phyloP scores from a whole-genome alignment of 2,797 vertebrate species.

The Enteromius anoplus region DNA sequence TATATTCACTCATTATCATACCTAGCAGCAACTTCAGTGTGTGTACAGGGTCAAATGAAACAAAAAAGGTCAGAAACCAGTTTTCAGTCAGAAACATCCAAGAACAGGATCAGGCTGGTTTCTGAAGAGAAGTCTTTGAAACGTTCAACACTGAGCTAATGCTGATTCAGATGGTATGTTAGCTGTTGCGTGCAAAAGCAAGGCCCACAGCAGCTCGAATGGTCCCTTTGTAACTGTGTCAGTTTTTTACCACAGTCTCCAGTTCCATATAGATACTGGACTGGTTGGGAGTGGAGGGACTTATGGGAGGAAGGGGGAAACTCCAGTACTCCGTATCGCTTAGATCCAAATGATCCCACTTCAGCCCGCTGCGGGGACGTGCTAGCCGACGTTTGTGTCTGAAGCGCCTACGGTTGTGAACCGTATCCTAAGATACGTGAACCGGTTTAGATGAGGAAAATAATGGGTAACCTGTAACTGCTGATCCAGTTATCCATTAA shows the following conservation, averaged over 20 bases:
- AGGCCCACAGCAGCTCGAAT: constrained; percentile 17
- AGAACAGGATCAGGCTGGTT: constrained; percentile 37
- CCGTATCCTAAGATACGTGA: constrained; percentile 68
- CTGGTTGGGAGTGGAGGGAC: constrained; percentile 64
- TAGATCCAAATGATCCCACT: constrained; percentile 67
- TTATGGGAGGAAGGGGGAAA: constrained; percentile 74
- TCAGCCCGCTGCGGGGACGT: constrained; percentile 75
- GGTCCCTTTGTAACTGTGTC: constrained; percentile 58
- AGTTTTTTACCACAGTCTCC: constrained; percentile 54
- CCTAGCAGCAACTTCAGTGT: not conserved
- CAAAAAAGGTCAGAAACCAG: constrained; percentile 63
- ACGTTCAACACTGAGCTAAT: not conserved
- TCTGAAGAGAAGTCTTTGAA: constrained; percentile 6
- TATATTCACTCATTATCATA: not conserved
- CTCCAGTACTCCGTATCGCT: constrained; percentile 79
- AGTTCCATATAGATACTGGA: constrained; percentile 10
- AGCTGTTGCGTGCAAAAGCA: constrained; percentile 41
- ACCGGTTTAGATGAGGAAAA: constrained; percentile 60
- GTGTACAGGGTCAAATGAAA: not conserved
- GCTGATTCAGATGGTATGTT: constrained; percentile 9
- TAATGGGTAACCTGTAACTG: not conserved
- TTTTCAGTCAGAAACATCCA: constrained; percentile 28
- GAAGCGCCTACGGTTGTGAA: constrained; percentile 62
- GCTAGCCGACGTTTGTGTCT: constrained; percentile 78
- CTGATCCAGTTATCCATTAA: constrained; percentile 10